Conservation (phyloP, 2,113 vertebrate species). For the Nycticryphes semicollaris region DNA sequence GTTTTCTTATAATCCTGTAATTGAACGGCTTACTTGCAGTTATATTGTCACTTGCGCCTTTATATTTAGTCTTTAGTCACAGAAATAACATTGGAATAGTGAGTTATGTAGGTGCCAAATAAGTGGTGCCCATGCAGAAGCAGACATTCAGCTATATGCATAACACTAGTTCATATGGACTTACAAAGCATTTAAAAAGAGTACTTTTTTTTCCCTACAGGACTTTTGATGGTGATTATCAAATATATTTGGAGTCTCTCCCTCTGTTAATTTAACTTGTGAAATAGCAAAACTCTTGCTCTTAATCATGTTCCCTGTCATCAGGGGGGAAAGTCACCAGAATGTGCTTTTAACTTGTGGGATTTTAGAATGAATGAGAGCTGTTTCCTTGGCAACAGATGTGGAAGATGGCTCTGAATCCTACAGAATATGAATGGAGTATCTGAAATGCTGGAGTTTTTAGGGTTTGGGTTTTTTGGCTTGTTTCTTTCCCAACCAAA, state of each 20-base stretch:
- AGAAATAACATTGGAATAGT: neutral
- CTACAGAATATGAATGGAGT: neutral
- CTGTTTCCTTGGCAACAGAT: neutral
- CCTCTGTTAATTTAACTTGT: neutral
- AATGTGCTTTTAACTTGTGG: neutral
- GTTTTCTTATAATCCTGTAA: neutral
- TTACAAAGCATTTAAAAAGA: neutral
- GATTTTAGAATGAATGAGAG: neutral
- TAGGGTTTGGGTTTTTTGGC: fast-evolving
- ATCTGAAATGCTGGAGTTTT: neutral
- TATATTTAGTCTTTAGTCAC: neutral
- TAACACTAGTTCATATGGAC: neutral
- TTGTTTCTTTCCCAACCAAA: neutral
- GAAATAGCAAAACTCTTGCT: neutral
- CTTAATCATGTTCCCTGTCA: neutral
- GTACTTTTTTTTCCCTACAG: neutral
- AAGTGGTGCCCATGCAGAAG: neutral
- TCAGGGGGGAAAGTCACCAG: neutral
- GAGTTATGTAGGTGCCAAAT: neutral
- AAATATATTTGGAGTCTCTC: neutral
- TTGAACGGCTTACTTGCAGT: neutral
- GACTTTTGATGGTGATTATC: neutral
- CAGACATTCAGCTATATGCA: neutral
- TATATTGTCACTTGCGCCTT: neutral
- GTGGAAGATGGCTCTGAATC: neutral